phyloP scores from a whole-genome alignment of 1,140 invertebrate species.

The Delia radicum region DNA sequence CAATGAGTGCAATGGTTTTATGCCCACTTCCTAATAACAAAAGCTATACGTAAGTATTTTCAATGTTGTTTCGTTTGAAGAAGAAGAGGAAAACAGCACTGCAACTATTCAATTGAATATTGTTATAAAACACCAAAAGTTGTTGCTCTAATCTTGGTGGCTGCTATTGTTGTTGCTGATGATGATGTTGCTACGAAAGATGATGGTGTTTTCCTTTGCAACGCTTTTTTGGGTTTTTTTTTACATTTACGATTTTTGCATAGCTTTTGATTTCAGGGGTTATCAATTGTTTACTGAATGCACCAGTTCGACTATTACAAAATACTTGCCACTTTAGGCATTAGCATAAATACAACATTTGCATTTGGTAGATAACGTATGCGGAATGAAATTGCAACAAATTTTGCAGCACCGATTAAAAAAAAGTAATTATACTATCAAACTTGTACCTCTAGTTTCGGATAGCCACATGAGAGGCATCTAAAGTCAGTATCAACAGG shows the following conservation, averaged over 20 bases:
- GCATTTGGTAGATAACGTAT: no score
- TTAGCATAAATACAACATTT: conserved; percentile 8
- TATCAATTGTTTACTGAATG: neutral
- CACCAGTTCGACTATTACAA: neutral
- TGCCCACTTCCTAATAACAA: conserved; percentile 47
- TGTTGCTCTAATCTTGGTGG: neutral
- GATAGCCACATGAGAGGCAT: no score
- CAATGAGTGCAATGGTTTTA: conserved; percentile 52
- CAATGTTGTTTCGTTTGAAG: neutral
- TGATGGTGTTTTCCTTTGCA: neutral
- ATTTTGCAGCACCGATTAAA: no score
- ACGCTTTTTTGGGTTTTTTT: neutral
- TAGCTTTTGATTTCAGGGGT: neutral
- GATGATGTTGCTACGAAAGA: neutral
- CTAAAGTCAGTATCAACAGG: no score
- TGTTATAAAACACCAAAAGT: neutral
- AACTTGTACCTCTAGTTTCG: no score
- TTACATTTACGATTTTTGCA: neutral
- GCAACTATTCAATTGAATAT: neutral
- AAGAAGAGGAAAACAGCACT: neutral
- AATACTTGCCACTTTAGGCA: neutral
- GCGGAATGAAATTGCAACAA: no score
- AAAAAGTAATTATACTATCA: no score
- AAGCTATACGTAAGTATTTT: neutral
- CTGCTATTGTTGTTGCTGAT: neutral